These are phyloP conservation scores for Standfussiana lucernea DNA, from an alignment of 2,888 invertebrate genomes.

Conservation along the genomic window DNA sequence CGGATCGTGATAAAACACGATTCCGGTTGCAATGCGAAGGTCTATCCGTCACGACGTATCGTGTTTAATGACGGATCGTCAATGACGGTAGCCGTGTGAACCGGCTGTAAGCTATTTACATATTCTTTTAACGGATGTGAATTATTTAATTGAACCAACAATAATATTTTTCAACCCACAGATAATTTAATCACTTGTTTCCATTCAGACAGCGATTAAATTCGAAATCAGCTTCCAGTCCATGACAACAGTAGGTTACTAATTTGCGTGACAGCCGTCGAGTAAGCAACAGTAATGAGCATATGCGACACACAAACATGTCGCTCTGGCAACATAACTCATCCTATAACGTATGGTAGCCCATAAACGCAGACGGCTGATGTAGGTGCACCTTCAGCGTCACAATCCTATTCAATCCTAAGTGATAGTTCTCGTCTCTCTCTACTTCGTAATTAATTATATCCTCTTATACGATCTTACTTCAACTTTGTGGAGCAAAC, in stretches of 20 bases:
- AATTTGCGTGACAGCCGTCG: slow-evolving; percentile 47
- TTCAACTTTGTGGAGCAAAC: slow-evolving; percentile 79
- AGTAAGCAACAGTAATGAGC: slow-evolving; percentile 56
- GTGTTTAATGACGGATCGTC: too few species aligned
- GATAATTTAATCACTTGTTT: neutral
- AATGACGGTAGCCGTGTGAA: too few species aligned
- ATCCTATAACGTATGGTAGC: slow-evolving; percentile 50
- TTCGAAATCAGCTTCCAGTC: slow-evolving; percentile 19
- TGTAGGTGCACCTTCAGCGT: slow-evolving; percentile 62
- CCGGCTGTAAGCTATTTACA: neutral
- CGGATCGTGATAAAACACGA: too few species aligned
- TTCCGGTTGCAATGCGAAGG: too few species aligned
- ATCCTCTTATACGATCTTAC: slow-evolving; percentile 81
- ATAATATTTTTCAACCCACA: neutral
- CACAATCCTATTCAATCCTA: slow-evolving; percentile 76
- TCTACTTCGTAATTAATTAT: slow-evolving; percentile 85
- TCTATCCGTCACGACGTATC: too few species aligned
- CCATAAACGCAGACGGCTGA: slow-evolving; percentile 53
- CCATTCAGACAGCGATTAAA: neutral
- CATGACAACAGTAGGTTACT: slow-evolving; percentile 11
- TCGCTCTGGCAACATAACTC: slow-evolving; percentile 49
- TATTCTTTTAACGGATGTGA: neutral
- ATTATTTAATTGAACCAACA: neutral
- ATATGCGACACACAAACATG: slow-evolving; percentile 54
- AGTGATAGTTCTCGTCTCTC: slow-evolving; percentile 82